Base-by-base conservation (phyloP, 30 jellyfish, hydroid and myxozoan genomes). In the Clytia hemisphaerica region DNA sequence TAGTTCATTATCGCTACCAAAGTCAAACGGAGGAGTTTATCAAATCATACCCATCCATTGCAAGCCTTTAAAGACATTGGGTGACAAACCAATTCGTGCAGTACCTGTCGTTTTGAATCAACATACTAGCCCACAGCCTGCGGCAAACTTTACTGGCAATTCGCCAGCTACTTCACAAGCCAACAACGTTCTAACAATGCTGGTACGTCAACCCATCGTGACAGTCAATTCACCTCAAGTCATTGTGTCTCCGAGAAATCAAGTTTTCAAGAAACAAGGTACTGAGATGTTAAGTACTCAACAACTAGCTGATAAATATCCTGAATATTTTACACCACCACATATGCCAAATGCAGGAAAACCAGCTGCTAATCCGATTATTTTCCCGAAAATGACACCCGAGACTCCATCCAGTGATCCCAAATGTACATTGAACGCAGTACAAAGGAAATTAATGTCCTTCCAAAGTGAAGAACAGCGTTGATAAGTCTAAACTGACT, bases 361-460 rank as follows among this genome's bases (percentile, higher is more conserved):
- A 16, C 78, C 78, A 28, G 37, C 21, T 10, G 78, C 78, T 30
- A 36, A 45, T 35, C 78, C 78, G 22, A 65, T 65, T 25, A 45
- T 65, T 22, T 65, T 65, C 37, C 78, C 78, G 34, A 65, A 65
- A 44, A 65, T 65, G 78, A 65, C 78, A 19, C 78, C 78, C 14
- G 78, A 65, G 25, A 65, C 78, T 2, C 78, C 78, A 35, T 65
- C 78, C 18, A 48, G 68, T 7, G 65, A 45, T 21, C 59, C 78
- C 5, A 30, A 65, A 3, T 32, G 68, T 25, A 27, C 29, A 34
- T 31, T 65, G 22, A 65, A 65, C 29, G 63, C 78, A 33, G 78
- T 65, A 5, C 37, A 67, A 15, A 65, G 78, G 25, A 65, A 65
- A 65, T 26, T 65, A 37, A 65, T 65, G 78, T 65, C 78, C 5